Base-by-base conservation (phyloP, 2,888 invertebrate genomes). In the Slavum lentiscoides region DNA sequence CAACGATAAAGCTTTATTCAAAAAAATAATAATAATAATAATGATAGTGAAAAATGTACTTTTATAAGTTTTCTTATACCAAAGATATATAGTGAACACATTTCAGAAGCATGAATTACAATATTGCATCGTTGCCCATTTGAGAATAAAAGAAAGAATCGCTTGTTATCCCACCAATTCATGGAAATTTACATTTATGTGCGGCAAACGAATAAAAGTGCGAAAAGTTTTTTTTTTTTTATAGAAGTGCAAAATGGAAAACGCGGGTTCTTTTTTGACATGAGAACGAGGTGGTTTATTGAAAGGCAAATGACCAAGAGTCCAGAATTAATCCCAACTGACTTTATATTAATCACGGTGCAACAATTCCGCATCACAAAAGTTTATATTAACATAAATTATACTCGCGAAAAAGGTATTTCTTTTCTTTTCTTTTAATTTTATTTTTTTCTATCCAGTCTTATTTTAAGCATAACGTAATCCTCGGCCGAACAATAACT, bases 331-430 rank as follows among this genome's bases (percentile, higher is more conserved):
- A 77, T 77, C 69, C 77, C 77, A 69, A 77, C 69, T 61, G 69
- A 77, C 69, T 77, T 69, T 77, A 77, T 70, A 77, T 77, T 77
- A 77, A 77, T 77, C 77, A 77, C 77, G 77, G 77, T 77, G 77
- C 62, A 69, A 77, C 77, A 70, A 77, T 77, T 70, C 62, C 77
- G 62, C 69, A 70, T 53, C 77, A 62, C 77, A 77, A 77, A 77
- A 77, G 77, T 77, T 77, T 77, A 61, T 77, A 77, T 77, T 77
- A 77, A 69, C 77, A 77, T 77, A 77, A 77, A 77, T 77, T 77
- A 77, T 62, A 70, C 30, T 70, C 61, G 21, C 77, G 23, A 69
- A 77, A 77, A 77, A 69, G 77, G 69, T 69, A 61, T 69, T 62
- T 61, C 53, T 77, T 69, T 69, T 61, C 69, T 69, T 76, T 76